Percentiles rank a stretch among this genome's conserved stretches.
Conservation (phyloP, 1,140 invertebrate genomes). For the Uloborus diversus region DNA sequence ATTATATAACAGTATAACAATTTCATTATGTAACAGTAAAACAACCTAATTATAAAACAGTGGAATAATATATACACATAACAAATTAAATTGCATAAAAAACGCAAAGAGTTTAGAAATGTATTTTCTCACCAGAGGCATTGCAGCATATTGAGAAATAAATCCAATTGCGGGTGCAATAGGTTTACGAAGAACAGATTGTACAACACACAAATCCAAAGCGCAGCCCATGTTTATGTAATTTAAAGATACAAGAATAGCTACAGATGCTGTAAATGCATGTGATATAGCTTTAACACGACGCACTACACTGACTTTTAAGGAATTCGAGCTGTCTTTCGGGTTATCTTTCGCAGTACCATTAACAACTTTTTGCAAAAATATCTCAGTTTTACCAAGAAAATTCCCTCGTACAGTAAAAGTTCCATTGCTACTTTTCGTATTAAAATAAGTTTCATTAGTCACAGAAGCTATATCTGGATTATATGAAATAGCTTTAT, state of each 20-base stretch:
- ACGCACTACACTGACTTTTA: constrained; percentile 49
- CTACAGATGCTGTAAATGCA: constrained; percentile 70
- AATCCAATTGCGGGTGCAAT: constrained; percentile 87
- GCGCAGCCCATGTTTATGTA: constrained; percentile 96
- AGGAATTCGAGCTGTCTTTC: constrained; percentile 5
- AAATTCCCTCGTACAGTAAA: constrained; percentile 72
- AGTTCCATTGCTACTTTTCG: constrained; percentile 19
- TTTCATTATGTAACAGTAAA: no score
- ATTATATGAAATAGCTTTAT: constrained; percentile 27
- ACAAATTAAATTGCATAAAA: no score
- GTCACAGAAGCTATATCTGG: constrained; percentile 29
- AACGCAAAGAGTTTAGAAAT: no score
- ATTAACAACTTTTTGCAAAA: constrained; percentile 52
- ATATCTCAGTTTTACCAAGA: constrained; percentile 70
- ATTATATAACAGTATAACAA: no score
- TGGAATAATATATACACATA: no score
- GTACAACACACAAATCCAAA: constrained; percentile 79
- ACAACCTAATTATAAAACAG: no score
- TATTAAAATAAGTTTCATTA: constrained; percentile 15
- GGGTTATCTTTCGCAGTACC: constrained; percentile 16
- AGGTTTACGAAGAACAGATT: constrained; percentile 76
- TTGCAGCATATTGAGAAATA: constrained; percentile 83
- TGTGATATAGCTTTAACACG: constrained; percentile 24
- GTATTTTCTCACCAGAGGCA: constrained; percentile 90
- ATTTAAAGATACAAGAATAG: constrained; percentile 80